Evolutionary conservation across 2,888 invertebrate species (phyloP), one percentile per base, ranked within the genome.

Genomic region (Neoaliturus tenellus): DNA sequence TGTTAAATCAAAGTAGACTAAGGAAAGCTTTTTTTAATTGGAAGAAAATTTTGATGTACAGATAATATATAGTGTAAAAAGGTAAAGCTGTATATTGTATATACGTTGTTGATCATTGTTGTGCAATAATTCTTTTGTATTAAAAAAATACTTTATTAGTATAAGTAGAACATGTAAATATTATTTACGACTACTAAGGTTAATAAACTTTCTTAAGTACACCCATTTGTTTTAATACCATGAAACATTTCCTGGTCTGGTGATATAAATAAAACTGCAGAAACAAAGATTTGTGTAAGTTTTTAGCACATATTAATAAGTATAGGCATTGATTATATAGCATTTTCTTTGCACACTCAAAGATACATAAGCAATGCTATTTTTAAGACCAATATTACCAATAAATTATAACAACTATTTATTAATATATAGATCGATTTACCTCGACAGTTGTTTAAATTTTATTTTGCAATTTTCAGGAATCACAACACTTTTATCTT

Each of bases 41-140:
- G 31, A 8, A 67, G 31, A 17, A 31, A n/a, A 67, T 31, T 17
- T n/a, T 67, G 3, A 31, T 62, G 62, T 62, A 62, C 62, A 62
- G 62, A 5, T 62, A 62, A 31, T 62, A 28, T 62, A 62, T 28
- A 28, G 62, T 62, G 31, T 31, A 51, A 3, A 48, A 48, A 51
- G 23, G 23, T 51, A 28, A 62, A 62, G 31, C 5, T 62, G 62
- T 62, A 62, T 62, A 62, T 62, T 62, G 62, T 62, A 62, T 62
- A 62, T 62, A 62, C 62, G 31, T 17, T 62, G 62, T 62, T 62
- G 25, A 62, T 62, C 25, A 62, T 62, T 62, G 62, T 62, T 62
- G 62, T 62, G 62, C 62, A 62, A 62, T 62, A 62, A 28, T 31
- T 62, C 6, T 62, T 62, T 62, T 62, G 62, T 62, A 62, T 62